Evolutionary conservation across 2,888 invertebrate species (phyloP).

Genomic region (Diadromus collaris): DNA sequence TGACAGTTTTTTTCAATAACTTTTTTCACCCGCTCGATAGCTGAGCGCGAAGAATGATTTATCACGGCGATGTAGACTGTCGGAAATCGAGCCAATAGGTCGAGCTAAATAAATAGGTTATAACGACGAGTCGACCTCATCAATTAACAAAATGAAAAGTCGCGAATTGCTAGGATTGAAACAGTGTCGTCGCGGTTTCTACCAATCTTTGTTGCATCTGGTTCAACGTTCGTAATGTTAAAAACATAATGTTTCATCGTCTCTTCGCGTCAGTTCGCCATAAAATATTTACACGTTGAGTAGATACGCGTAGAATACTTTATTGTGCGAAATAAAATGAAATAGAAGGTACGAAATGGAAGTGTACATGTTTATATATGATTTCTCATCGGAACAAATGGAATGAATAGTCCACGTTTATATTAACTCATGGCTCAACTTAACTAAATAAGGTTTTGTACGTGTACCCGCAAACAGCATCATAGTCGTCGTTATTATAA

Average conservation of each 20-base stretch:
- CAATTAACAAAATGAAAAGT: neutral
- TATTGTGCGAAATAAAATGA: no score
- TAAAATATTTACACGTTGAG: conserved; percentile 15
- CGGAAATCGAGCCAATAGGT: neutral
- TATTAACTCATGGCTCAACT: conserved; percentile 4
- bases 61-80: neutral
- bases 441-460: conserved; percentile 4
- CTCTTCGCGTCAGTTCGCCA: neutral
- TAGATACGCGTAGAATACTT: neutral
- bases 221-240: neutral
- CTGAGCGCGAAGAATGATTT: neutral
- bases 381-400: conserved; percentile 24
- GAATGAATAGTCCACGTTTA: neutral
- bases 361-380: neutral
- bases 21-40: neutral
- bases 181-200: neutral
- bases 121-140: neutral
- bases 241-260: neutral
- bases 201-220: neutral
- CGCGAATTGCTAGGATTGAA: neutral
- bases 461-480: conserved; percentile 8
- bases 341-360: neutral
- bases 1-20: neutral
- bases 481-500: conserved; percentile 7
- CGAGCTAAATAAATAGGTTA: neutral